Evolutionary conservation across 2,113 vertebrate genomes (phyloP), one percentile per base, ranked within the genome.

Genomic region (Oreotrochilus melanogaster): DNA sequence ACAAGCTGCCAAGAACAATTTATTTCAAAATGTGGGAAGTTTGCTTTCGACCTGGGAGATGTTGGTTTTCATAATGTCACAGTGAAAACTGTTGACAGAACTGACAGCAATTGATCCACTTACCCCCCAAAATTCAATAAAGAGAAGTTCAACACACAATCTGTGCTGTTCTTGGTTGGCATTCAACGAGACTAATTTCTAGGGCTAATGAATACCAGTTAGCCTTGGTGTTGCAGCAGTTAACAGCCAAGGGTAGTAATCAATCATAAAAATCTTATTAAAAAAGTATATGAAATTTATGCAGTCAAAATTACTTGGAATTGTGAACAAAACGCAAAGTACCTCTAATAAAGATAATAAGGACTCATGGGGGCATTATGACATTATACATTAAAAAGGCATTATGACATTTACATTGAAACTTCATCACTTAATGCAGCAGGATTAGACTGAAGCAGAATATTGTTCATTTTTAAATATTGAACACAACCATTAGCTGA

Each of bases 11-110:
- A 95, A 83, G 56, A 82, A 70, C 16, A 10, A 88, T 93, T 88
- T 94, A 81, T 95, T 93, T 95, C 81, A 91, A 91, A 88, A 88
- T 23, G 54, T 94, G 81, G 86, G 71, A 95, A 95, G 54, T 73
- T 89, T 91, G 71, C 85, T 95, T 94, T 89, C 0, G 28, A 87
- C 58, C 74, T 74, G 66, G 88, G 84, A 95, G 64, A 89, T 88
- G 71, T 47, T 97, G 58, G 10, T 79, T 94, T 94, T 92, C 78
- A 67, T 80, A 94, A 88, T 74, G 51, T 92, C 87, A 76, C 67
- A 0, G 0, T 72, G 58, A 88, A 93, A 96, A 87, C 66, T 79
- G 71, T 89, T 94, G 85, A 92, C 78, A 88, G 74, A 89, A 85
- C 67, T 64, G 51, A 60, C 54, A 88, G 85, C 88, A 91, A 82